Conservation (phyloP, 2,797 vertebrate species). For the Rhinogobio ventralis region DNA sequence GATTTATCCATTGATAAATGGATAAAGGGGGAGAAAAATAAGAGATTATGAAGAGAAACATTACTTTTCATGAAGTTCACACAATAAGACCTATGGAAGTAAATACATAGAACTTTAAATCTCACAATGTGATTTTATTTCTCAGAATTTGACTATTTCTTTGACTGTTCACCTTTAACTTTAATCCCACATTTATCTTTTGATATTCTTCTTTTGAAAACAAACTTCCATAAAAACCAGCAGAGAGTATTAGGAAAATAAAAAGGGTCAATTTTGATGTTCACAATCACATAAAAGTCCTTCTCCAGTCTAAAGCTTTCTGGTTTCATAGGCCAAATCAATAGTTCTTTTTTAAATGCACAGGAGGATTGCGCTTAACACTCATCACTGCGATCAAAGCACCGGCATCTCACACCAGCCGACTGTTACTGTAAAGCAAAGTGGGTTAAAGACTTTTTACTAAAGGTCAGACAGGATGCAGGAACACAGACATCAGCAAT, state of each 20-base stretch:
- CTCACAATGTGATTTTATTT: neutral
- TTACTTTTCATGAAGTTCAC: no score
- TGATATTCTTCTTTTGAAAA: neutral
- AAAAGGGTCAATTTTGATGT: neutral
- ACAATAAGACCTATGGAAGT: neutral
- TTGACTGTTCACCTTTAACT: conserved; percentile 2
- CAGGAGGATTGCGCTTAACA: conserved; percentile 30
- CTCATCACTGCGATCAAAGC: conserved; percentile 29
- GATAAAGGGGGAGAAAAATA: no score
- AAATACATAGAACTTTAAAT: neutral
- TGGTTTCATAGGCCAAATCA: conserved; percentile 43
- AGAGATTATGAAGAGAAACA: no score
- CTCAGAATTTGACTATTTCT: neutral
- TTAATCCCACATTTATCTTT: neutral
- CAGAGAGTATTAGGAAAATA: neutral
- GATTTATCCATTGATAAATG: no score
- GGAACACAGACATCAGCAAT: neutral
- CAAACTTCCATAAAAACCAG: neutral
- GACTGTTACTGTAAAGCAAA: conserved; percentile 35
- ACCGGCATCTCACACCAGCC: neutral
- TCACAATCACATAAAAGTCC: neutral
- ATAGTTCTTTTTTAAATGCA: conserved; percentile 45
- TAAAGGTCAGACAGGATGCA: conserved; percentile 6
- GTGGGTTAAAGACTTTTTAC: conserved; percentile 1
- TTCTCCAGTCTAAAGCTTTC: neutral